A percentile compares a stretch with the other conserved stretches of the same genome.
These are phyloP conservation scores for Ips typographus DNA, from an alignment of 1,140 invertebrate genomes.

Conservation along the genomic window DNA sequence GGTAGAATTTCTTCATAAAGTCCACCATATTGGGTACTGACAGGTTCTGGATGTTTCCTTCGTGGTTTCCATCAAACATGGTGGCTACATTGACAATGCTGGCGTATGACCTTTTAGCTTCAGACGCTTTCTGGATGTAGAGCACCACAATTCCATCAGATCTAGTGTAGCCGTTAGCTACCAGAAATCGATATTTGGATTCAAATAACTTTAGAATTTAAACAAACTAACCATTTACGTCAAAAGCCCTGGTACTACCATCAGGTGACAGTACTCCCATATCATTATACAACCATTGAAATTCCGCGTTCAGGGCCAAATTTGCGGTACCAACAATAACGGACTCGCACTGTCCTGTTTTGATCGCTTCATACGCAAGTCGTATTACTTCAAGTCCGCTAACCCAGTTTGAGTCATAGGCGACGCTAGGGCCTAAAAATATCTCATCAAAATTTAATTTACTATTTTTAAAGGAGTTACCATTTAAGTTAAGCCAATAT, in stretches of 20 bases:
- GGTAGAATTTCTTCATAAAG: constrained; percentile 62
- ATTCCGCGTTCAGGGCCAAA: constrained; percentile 65
- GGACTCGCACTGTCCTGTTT: constrained; percentile 65
- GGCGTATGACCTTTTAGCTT: constrained; percentile 76
- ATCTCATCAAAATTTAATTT: neutral
- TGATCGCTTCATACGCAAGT: constrained; percentile 64
- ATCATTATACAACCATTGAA: constrained; percentile 60
- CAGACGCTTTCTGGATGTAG: constrained; percentile 77
- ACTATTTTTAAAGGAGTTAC: constrained; percentile 38
- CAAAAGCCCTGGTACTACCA: constrained; percentile 71
- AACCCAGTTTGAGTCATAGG: constrained; percentile 72
- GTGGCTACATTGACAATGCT: constrained; percentile 62
- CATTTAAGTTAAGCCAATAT: constrained; percentile 66
- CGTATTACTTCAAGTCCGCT: constrained; percentile 67
- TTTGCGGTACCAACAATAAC: constrained; percentile 68
- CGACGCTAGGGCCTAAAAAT: constrained; percentile 65
- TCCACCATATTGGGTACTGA: constrained; percentile 55
- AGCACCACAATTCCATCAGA: constrained; percentile 78
- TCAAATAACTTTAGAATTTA: neutral
- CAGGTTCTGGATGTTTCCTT: constrained; percentile 57
- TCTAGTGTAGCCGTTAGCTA: constrained; percentile 74
- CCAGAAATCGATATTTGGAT: constrained; percentile 12
- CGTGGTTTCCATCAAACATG: constrained; percentile 66
- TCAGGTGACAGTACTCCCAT: constrained; percentile 66
- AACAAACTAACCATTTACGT: constrained; percentile 59